These are phyloP conservation scores for Okapia johnstoni DNA, from an alignment of 2,113 vertebrate genomes.

Conservation along the genomic window DNA sequence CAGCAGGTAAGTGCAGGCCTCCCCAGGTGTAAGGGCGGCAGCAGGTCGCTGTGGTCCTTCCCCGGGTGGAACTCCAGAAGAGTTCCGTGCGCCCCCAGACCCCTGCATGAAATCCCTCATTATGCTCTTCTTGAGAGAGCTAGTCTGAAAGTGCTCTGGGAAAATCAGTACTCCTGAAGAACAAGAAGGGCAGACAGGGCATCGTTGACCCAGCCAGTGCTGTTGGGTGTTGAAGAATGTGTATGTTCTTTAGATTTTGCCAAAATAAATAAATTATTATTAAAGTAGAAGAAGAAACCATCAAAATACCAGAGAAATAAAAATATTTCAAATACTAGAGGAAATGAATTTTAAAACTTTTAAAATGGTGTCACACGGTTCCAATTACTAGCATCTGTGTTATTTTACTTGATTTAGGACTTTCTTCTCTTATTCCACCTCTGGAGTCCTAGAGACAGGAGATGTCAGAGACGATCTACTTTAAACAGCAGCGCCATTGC, in stretches of 20 bases:
- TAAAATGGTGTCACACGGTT: too few relatives aligned
- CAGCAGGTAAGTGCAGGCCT: rapidly evolving
- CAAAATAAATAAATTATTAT: neutral
- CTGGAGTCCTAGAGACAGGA: neutral
- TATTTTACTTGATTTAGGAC: rapidly evolving
- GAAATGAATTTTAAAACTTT: too few relatives aligned
- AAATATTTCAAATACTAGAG: neutral
- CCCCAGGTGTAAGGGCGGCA: neutral
- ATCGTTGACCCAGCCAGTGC: neutral
- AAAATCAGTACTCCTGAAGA: neutral
- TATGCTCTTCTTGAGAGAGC: neutral
- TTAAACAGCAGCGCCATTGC: neutral
- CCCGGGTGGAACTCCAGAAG: rapidly evolving
- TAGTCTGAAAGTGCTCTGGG: neutral
- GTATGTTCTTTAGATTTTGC: neutral
- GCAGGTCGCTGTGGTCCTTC: neutral
- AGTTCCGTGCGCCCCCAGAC: too few relatives aligned
- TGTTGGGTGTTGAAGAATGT: neutral
- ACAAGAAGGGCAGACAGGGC: neutral
- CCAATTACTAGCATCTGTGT: too few relatives aligned
- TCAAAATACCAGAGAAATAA: neutral
- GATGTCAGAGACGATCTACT: neutral
- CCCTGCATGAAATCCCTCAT: neutral
- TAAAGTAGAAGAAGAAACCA: too few relatives aligned
- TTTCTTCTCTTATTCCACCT: neutral